Evolutionary conservation across 2,113 vertebrate genomes (phyloP), one percentile per base, ranked within the genome.

Genomic region (Grus americana): DNA sequence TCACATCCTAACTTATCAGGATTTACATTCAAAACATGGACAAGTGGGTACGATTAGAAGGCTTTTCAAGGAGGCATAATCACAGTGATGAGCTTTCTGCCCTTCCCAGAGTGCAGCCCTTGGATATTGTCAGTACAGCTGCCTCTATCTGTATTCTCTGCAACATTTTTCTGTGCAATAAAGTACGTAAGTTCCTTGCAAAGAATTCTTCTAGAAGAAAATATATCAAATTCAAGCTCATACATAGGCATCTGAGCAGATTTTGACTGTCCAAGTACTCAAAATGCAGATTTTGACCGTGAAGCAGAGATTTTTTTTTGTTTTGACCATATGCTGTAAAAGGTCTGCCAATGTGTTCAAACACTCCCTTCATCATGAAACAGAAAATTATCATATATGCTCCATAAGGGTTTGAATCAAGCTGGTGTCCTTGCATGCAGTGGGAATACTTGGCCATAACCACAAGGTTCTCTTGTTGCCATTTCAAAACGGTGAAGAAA

Each of bases 11-110:
- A 80, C 32, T 88, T 78, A 58, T 24, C 50, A 80, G 42, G 44
- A 86, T 95, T 88, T 87, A 78, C 20, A 92, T 90, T 74, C 62
- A 75, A 82, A 79, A 76, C 59, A 75, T 59, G 40, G 79, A 84
- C 24, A 79, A 79, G 13, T 38, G 57, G 6, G 17, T 74, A 79
- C 1, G 5, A 90, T 76, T 46, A 86, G 67, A 74, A 47, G 26
- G 68, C 36, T 90, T 87, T 91, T 79, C 50, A 89, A 92, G 95
- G 71, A 83, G 71, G 16, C 38, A 76, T 75, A 88, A 97, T 88
- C 72, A 91, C 32, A 71, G 67, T 57, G 71, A 86, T 5, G 42
- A 94, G 62, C 12, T 79, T 96, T 93, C 88, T 88, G 79, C 47
- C 92, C 66, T 88, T 95, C 79, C 42, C 74, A 92, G 34, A 84